Conservation (phyloP, 2,797 vertebrate species). For the Lutjanus campechanus region DNA sequence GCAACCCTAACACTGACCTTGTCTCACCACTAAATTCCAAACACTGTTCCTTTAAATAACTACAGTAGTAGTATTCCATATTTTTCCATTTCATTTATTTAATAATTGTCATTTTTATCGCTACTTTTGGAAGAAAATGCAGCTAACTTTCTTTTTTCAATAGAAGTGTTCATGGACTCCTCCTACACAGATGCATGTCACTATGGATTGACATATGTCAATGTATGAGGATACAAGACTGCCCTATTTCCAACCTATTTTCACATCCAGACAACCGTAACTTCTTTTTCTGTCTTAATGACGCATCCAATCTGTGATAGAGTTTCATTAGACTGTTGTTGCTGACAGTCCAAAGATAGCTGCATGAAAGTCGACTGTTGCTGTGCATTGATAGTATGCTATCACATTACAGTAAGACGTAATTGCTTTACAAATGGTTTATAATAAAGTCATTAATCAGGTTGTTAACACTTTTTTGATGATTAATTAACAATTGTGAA, state of each 20-base stretch:
- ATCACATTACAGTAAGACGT: no score
- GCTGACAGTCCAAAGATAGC: neutral
- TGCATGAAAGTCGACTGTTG: neutral
- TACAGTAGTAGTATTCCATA: no score
- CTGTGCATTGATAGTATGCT: neutral
- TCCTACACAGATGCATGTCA: neutral
- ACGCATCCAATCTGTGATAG: rapidly evolving
- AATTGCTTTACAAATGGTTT: no score
- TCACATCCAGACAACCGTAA: neutral
- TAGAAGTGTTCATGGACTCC: no score
- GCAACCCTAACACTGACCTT: no score
- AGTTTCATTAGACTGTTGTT: neutral
- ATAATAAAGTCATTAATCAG: no score
- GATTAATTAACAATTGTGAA: no score
- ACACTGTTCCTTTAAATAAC: no score
- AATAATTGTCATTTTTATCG: neutral
- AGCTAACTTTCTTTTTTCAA: no score
- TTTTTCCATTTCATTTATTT: neutral
- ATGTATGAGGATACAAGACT: neutral
- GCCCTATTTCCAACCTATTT: neutral
- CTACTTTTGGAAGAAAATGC: no score
- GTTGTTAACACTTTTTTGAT: no score
- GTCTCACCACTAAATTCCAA: no score
- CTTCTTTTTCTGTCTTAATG: neutral
- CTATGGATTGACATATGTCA: neutral